Evolutionary conservation across 2,888 invertebrate genomes (phyloP).

Genomic region (Diarsia brunnea): DNA sequence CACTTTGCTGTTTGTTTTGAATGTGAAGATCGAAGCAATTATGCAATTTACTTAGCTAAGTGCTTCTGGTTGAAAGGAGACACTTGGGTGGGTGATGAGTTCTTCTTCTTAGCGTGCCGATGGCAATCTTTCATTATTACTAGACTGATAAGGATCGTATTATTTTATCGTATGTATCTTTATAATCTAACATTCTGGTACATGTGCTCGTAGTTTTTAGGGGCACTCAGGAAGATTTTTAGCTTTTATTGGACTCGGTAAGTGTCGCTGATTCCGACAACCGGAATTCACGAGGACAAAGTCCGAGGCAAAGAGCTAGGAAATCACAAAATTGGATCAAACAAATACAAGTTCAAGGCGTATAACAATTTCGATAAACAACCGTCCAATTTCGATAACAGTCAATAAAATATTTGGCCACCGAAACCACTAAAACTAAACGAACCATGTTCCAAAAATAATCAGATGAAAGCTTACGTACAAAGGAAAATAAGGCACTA

Average conservation of each 20-base stretch:
- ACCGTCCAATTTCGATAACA: background rate
- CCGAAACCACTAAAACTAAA: slow-evolving; percentile 9
- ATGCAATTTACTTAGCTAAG: background rate
- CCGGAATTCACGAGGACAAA: too few species aligned
- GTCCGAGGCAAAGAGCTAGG: background rate
- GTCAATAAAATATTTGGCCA: slow-evolving; percentile 15
- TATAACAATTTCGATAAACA: background rate
- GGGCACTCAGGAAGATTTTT: background rate
- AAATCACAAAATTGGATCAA: background rate
- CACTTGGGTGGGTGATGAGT: background rate
- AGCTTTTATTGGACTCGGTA: background rate
- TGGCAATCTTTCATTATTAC: too few species aligned
- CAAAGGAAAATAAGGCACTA: slow-evolving; percentile 16
- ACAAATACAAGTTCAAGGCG: background rate
- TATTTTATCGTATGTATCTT: too few species aligned
- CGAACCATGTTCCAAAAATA: slow-evolving; percentile 11
- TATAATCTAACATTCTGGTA: background rate
- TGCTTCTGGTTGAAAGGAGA: slow-evolving; percentile 1
- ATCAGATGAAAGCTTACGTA: background rate
- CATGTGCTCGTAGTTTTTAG: background rate
- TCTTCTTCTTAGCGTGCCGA: too few species aligned
- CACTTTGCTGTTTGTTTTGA: slow-evolving; percentile 13
- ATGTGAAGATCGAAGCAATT: background rate
- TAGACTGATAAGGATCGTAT: too few species aligned
- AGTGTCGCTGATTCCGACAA: background rate